Percentiles rank a stretch among this genome's conserved stretches.
Conservation (phyloP, 2,113 vertebrate species). For the Dipodomys spectabilis region DNA sequence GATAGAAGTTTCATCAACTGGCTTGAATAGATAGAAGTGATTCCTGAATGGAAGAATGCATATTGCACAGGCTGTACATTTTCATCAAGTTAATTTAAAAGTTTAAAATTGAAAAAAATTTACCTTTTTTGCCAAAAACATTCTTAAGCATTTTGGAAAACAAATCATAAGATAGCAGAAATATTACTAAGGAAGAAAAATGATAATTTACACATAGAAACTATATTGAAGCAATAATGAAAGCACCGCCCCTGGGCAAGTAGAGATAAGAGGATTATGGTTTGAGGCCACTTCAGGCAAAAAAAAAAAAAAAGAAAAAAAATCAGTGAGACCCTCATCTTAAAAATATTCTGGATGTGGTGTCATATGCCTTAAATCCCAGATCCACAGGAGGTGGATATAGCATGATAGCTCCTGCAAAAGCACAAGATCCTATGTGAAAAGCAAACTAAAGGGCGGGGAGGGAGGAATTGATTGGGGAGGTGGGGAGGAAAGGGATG, state of each 20-base stretch:
- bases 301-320: no score
- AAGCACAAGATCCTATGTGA: no score
- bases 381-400: no score
- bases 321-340: no score
- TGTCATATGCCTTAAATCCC: no score
- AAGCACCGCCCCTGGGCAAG: neutral
- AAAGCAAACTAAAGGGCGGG: no score
- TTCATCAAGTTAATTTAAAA: constrained; percentile 43
- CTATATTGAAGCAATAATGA: constrained; percentile 21
- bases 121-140: neutral
- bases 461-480: no score
- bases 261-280: no score
- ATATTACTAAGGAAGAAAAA: constrained; percentile 1
- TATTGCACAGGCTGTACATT: neutral
- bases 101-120: constrained; percentile 29
- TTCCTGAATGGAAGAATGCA: constrained; percentile 27
- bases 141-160: constrained; percentile 1
- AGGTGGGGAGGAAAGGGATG: no score
- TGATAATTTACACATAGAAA: neutral
- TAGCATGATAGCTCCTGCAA: no score
- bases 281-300: no score
- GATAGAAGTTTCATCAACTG: neutral
- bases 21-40: neutral
- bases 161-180: neutral
- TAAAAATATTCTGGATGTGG: no score